Evolutionary conservation across 2,888 invertebrate species (phyloP).

Genomic region (Macrophya alboannulata): DNA sequence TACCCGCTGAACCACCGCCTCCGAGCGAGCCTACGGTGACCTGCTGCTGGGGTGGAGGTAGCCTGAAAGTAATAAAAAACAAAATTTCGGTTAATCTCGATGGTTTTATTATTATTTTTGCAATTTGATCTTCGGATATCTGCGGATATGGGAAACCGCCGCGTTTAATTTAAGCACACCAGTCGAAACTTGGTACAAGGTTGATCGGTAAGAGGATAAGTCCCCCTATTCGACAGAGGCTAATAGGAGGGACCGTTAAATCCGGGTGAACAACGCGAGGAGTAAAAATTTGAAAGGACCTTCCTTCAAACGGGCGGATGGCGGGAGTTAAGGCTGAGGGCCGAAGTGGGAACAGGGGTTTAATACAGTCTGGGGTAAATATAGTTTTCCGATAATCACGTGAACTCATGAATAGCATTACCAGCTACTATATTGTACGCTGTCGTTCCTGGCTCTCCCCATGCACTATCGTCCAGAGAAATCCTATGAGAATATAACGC

Average conservation of each 20-base stretch:
- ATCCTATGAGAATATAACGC: slow-evolving; percentile 45
- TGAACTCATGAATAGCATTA: slow-evolving; percentile 68
- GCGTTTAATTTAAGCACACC: slow-evolving; percentile 8
- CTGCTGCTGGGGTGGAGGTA: slow-evolving; percentile 82
- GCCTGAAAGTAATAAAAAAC: slow-evolving; percentile 77
- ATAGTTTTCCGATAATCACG: slow-evolving; percentile 70
- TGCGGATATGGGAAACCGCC: background rate
- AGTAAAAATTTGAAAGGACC: slow-evolving; percentile 56
- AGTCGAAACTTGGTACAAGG: slow-evolving; percentile 1
- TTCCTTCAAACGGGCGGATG: background rate
- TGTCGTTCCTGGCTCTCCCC: slow-evolving; percentile 17
- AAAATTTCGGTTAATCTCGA: slow-evolving; percentile 24
- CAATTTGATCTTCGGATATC: background rate
- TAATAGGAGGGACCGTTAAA: slow-evolving; percentile 50
- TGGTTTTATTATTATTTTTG: background rate
- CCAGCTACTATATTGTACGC: slow-evolving; percentile 50
- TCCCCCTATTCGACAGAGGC: slow-evolving; percentile 24
- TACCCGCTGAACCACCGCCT: slow-evolving; percentile 84
- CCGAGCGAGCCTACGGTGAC: slow-evolving; percentile 81
- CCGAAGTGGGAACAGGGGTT: slow-evolving; percentile 65
- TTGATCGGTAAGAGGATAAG: slow-evolving; percentile 52
- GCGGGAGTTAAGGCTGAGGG: background rate
- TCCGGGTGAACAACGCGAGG: slow-evolving; percentile 44
- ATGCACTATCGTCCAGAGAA: slow-evolving; percentile 18
- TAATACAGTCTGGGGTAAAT: slow-evolving; percentile 66